Evolutionary conservation across 2,113 vertebrate species (phyloP), one percentile per base, ranked within the genome.

Genomic region (Tragulus kanchil): DNA sequence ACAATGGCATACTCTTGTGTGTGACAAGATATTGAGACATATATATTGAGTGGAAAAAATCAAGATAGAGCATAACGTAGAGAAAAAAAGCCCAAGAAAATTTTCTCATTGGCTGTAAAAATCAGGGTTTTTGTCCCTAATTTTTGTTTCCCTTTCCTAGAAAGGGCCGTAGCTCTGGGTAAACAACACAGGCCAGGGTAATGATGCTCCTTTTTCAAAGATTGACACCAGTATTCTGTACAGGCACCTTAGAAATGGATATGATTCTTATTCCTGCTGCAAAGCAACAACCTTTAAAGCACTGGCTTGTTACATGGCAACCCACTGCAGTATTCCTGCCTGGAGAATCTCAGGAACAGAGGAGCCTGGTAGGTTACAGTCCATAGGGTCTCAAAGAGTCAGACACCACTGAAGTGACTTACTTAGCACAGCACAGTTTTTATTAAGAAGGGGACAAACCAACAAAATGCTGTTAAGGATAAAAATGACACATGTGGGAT

Each of bases 391-490:
- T 36, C 36, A 36, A 36, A 36, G 36, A 36, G 36, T 36, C 36
- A 36, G 36, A 36, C 36, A 36, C 36, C 36, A 36, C 36, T 36
- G 36, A 36, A 36, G 36, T 36, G 36, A 36, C 36, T 36, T 36
- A 36, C 36, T 36, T 36, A 36, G 36, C 36, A 36, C 36, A 36
- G 36, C 36, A 36, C 36, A 36, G 36, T 36, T 83, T 94, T 85
- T 91, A 96, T 42, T 88, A 94, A 87, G 84, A 98, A 87, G 58
- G 62, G 0, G 2, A 73, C 64, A 96, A 67, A 90, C 42, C 85
- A 93, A 67, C 59, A 92, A 98, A 97, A 61, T 87, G 93, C 89
- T 97, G 90, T 84, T 97, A 97, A 92, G 71, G 98, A 98, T 95
- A 97, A 96, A 79, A 92, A 42, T 89, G n/a, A 45, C 94, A 42